Evolutionary conservation across 2,797 vertebrate genomes (phyloP), one percentile per base, ranked within the genome.

Genomic region (Ceyx erithaca): DNA sequence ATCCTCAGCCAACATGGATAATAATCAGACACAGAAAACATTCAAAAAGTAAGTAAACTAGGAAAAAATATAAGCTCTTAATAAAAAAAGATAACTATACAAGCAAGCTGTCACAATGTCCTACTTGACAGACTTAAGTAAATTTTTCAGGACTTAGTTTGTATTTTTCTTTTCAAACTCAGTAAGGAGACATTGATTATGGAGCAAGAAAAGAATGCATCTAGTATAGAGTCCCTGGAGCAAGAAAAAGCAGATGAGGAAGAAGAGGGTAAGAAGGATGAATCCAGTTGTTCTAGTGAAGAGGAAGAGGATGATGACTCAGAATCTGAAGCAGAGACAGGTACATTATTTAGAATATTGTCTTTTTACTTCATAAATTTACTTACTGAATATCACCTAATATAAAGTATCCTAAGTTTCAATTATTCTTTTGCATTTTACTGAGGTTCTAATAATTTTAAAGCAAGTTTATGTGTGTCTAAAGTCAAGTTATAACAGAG

Each of bases 271-370:
- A 99, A 99, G 97, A 99, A 99, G 96, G 99, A 99, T 89, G 99
- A 99, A 90, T 99, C 99, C 3, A 99, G 99, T 97, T 99, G 99
- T 94, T 99, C 99, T 90, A 99, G 99, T 93, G 99, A 99, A 94
- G 99, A 99, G 87, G 99, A 99, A 37, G 99, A 99, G 12, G 99
- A 99, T 80, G 99, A 99, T 30, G 99, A 99, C 90, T 99, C 99
- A 0, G 99, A 99, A 97, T 99, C 99, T 0, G 99, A 99, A 97
- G 98, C 98, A 59, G 99, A 99, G 98, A 98, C 99, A 94, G 99
- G 99, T 99, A 94, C 4, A 20, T 82, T 69, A 25, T 59, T 71
- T 31, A 30, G 35, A 69, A 19, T 43, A 40, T 46, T 75, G 17
- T 40, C 22, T 87, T 71, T 71, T 92, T 54, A 8, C 18, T 75